Evolutionary conservation across 2,888 invertebrate genomes (phyloP), one percentile per base, ranked within the genome.

Genomic region (Galeruca laticollis): DNA sequence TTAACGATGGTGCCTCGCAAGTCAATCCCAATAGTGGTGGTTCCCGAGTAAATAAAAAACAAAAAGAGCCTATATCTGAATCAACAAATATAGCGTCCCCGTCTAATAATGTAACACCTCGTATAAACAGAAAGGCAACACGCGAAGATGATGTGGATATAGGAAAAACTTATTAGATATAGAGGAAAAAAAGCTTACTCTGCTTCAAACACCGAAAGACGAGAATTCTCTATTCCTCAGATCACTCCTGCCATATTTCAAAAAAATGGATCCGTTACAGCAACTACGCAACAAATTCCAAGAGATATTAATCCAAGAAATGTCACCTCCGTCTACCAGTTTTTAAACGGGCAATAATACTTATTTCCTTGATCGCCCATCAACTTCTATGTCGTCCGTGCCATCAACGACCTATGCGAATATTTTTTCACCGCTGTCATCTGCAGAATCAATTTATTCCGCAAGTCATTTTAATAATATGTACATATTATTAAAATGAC

Each of bases 201-300:
- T 63, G 3, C 31, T 63, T 20, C 31, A 63, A 26, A 33, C 51
- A 18, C 33, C 26, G 8, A 51, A 63, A 51, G 63, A 63, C 21
- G 63, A 63, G 10, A 33, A 63, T 63, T 31, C 33, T 20, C 4
- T 63, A 18, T 63, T 63, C 51, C 33, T 63, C 3, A 18, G 51
- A 15, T 63, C 63, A 9, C 13, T 63, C 21, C 33, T 63, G 49
- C 52, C 63, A 21, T 63, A 63, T 52, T 35, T 63, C 20, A 15
- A 31, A 63, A 15, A 49, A 51, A 49, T 63, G 63, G n/a, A 31
- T 33, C 63, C 52, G 10, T 10, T 63, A 11, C 63, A 63, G 35
- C 20, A 63, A 63, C 33, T 63, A 20, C 51, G 52, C 31, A 51
- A 33, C 33, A 63, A 63, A 63, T 62, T 51, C 13, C 63, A 62